Evolutionary conservation across 2,113 vertebrate species (phyloP), one percentile per base, ranked within the genome.

Genomic region (human): DNA sequence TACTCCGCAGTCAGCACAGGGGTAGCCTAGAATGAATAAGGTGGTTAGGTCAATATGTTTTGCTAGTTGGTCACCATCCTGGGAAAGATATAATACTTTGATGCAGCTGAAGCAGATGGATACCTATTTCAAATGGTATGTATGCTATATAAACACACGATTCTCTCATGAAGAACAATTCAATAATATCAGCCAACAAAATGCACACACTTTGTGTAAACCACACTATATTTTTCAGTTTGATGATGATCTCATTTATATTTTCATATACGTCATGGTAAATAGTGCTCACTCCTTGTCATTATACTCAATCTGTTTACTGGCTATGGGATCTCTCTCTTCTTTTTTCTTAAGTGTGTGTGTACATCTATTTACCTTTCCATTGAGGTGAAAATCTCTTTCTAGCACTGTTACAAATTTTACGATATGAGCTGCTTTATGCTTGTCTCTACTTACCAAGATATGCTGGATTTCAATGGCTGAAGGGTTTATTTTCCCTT

Each of bases 401-500:
- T 48, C 79, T 50, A 52, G 2, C 50, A 84, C 68, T 12, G 4
- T 6, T 76, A 75, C 27, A 82, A 84, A 88, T 97, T 52, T 79
- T 96, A 92, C 25, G 6, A 59, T 78, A 81, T n/a, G 8, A 50
- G 43, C 61, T 84, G 90, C 45, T 97, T 45, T 75, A 23, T 92
- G 27, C 93, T 83, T 90, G 85, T 16, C 35, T 93, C 5, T 43
- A 90, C 92, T 84, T 75, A 84, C 5, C 61, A 96, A 30, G 94
- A 94, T 81, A 92, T 48, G 9, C 3, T 95, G 86, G 48, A 96
- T 64, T 93, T 98, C 61, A 82, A 68, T 50, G 88, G 55, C 43
- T 57, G 27, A 75, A 89, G 72, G 59, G 7, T 6, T 90, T 97
- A 50, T 89, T 98, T 98, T 97, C 95, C 38, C 95, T 32, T 96